Evolutionary conservation across 2,113 vertebrate genomes (phyloP).

Genomic region (Copsychus sechellarum): DNA sequence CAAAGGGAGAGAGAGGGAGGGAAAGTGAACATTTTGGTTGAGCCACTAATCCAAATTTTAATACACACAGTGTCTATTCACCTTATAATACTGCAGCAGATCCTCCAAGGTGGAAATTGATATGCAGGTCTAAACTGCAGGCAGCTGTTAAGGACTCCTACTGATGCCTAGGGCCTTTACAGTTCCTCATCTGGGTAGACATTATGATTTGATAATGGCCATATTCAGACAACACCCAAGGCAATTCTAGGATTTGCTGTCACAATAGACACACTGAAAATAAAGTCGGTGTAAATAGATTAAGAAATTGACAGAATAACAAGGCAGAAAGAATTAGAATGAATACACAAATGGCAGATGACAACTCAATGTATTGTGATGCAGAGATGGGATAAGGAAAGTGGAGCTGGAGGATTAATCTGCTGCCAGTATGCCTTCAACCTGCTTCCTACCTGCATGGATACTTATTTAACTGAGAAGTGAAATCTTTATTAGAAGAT

Average conservation of each 20-base stretch:
- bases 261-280: conserved; percentile 71
- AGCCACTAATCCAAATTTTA: conserved; percentile 36
- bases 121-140: conserved; percentile 36
- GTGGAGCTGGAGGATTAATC: conserved; percentile 5
- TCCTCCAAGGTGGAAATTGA: conserved; percentile 52
- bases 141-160: conserved; percentile 60
- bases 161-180: conserved; percentile 58
- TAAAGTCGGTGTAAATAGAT: conserved; percentile 76
- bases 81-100: conserved; percentile 11
- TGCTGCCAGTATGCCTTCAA: conserved; percentile 37
- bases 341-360: conserved; percentile 50
- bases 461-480: conserved; percentile 8
- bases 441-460: not conserved
- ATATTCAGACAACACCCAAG: conserved; percentile 73
- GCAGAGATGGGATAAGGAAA: not conserved
- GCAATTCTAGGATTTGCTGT: conserved; percentile 73
- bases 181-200: conserved; percentile 59
- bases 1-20: not conserved
- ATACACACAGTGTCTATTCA: not conserved
- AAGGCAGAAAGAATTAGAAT: conserved; percentile 69
- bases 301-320: conserved; percentile 76
- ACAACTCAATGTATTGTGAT: conserved; percentile 21
- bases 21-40: not conserved
- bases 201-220: conserved; percentile 69
- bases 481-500: conserved; percentile 33